A percentile compares a stretch with the other conserved stretches of the same genome.
These are phyloP conservation scores for Drosophila equinoxialis DNA, from an alignment of 1,140 invertebrate species.

Conservation along the genomic window DNA sequence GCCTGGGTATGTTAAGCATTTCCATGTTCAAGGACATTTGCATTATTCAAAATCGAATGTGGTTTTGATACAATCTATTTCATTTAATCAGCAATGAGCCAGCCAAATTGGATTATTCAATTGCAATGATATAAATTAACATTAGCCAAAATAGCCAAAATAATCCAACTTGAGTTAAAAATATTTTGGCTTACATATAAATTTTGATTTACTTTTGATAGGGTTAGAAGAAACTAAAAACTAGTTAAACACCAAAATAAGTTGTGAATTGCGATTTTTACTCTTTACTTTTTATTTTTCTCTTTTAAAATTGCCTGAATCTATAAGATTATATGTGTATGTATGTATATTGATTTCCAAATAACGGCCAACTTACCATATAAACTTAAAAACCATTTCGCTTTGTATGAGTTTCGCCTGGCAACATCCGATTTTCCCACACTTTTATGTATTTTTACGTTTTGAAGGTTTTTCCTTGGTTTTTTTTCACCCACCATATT, in stretches of 20 bases:
- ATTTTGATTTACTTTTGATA: no score
- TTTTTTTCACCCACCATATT: background rate
- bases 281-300: no score
- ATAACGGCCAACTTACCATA: slow-evolving; percentile 2
- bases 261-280: no score
- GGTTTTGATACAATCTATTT: background rate
- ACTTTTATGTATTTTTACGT: slow-evolving; percentile 33
- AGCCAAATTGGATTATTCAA: background rate
- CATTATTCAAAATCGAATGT: slow-evolving; percentile 14
- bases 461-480: background rate
- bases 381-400: slow-evolving; percentile 1
- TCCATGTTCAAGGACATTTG: slow-evolving; percentile 7
- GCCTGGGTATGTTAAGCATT: background rate
- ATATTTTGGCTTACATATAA: no score
- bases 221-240: no score
- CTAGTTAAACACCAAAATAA: no score
- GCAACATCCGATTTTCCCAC: slow-evolving; percentile 29
- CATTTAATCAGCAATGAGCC: background rate
- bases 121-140: background rate
- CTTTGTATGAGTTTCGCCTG: slow-evolving; percentile 23
- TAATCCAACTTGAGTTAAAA: no score
- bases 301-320: background rate
- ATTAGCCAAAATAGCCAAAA: no score
- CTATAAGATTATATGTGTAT: background rate
- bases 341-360: background rate